These are phyloP conservation scores for Sipha flava DNA, from an alignment of 1,140 invertebrate species.

Conservation along the genomic window DNA sequence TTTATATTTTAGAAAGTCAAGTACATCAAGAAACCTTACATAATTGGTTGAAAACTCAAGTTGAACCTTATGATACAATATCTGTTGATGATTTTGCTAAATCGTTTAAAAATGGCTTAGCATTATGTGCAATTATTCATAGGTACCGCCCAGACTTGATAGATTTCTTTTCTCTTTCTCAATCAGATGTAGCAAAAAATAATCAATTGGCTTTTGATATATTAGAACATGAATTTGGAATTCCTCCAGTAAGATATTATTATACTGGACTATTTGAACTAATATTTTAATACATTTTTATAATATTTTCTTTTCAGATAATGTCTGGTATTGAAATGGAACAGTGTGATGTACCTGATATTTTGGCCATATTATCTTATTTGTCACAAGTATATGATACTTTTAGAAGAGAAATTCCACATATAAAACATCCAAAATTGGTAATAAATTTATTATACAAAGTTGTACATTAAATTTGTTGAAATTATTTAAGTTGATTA, in stretches of 20 bases:
- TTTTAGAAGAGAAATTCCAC: slow-evolving; percentile 72
- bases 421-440: slow-evolving; percentile 67
- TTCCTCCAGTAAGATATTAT: slow-evolving; percentile 54
- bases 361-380: slow-evolving; percentile 69
- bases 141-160: slow-evolving; percentile 82
- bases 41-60: slow-evolving; percentile 66
- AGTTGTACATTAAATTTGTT: neutral
- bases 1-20: slow-evolving; percentile 48
- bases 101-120: slow-evolving; percentile 67
- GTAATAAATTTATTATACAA: slow-evolving; percentile 44
- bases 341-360: slow-evolving; percentile 60
- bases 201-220: slow-evolving; percentile 76
- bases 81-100: slow-evolving; percentile 58
- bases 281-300: neutral
- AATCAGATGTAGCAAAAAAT: slow-evolving; percentile 56
- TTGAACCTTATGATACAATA: slow-evolving; percentile 57
- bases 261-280: neutral
- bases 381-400: slow-evolving; percentile 78
- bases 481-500: neutral
- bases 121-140: slow-evolving; percentile 73
- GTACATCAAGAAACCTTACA: slow-evolving; percentile 65
- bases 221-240: slow-evolving; percentile 65
- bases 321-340: slow-evolving; percentile 76
- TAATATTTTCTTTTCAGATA: slow-evolving; percentile 45
- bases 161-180: slow-evolving; percentile 58